Base-by-base conservation (phyloP, 2,888 invertebrate genomes). In the Acanthosepion esculentum region DNA sequence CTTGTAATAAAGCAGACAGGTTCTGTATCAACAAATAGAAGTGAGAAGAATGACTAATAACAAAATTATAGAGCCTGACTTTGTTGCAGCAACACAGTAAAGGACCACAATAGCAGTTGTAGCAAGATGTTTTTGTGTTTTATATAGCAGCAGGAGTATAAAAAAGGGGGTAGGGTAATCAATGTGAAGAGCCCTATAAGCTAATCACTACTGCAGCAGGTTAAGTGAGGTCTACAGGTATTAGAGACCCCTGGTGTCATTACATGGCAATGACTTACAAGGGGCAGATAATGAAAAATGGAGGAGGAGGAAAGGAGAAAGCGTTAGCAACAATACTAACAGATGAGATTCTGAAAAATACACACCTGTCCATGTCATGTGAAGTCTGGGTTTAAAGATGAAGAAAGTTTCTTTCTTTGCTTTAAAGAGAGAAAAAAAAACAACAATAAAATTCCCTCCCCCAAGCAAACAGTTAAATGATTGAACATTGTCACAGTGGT, bases 21-120 rank as follows among this genome's bases (percentile, higher is more conserved):
- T 78, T 78, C n/a, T 78, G 78, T n/a, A 78, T 78, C 78, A 78
- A 78, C 78, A 78, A 78, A 78, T 78, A n/a, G 78, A 78, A 78
- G 33, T 41, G 41, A 12, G n/a, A 33, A 78, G 12, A 78, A 78
- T 78, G 78, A n/a, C 78, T 78, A 78, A 78, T n/a, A 78, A 78
- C 78, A 78, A 78, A 78, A 78, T n/a, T 29, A 78, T 29, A 78
- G 78, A 78, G n/a, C n/a, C 78, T 78, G n/a, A n/a, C 18, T 78
- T 78, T 78, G n/a, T 78, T 78, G n/a, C 78, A 78, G 59, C 59
- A 59, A 59, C 59, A 59, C 59, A 59, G 78, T 78, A 78, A 78
- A 78, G n/a, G 78, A 78, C 78, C 78, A 78, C 78, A 78, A 78
- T 78, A 78, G 78, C 78, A 78, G 78, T 33, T 78, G 78, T n/a